Base-by-base conservation (phyloP, 2,888 invertebrate species). In the Tetranychus piercei region DNA sequence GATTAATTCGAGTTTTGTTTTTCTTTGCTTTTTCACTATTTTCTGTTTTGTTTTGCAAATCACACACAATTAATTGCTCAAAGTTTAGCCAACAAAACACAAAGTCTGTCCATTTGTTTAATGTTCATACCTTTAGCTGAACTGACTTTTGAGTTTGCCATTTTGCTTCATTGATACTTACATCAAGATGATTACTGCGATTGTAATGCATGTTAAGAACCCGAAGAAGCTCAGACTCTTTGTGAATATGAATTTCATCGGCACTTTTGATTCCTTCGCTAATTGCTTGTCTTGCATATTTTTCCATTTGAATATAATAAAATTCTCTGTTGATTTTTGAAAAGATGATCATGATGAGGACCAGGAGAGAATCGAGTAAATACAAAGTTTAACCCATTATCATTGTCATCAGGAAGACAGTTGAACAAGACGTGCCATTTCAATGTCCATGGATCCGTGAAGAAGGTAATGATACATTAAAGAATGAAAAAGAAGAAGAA, bases 231-330 rank as follows among this genome's bases (percentile, higher is more conserved):
- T 99, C 99, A 77, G 94, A 94, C 84, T 99, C 97, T 76, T 89
- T 89, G 77, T 90, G 91, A 76, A 99, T 94, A 82, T 90, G 90
- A 77, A 99, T 87, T 82, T 97, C 95, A 79, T 96, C 95, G 23
- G 90, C 88, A 81, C 88, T 88, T 84, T 93, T 92, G 80, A 94
- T 87, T 77, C 97, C 97, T 85, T 99, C 97, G 80, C 93, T 92
- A 81, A 99, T 90, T 73, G 95, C 93, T 84, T 97, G 96, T 80
- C 97, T 88, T 78, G 97, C 97, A 85, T 95, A 99, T 85, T 99
- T 99, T 86, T 99, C 99, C 97, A 99, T 99, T 86, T 99, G 99
- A 83, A 99, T 99, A 86, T 99, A 99, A 88, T 94, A 99, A 87
- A 99, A 99, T 87, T 99, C 99, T 85, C 99, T 99, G 88, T 73